These are phyloP conservation scores for Eilema griseolum DNA, from an alignment of 2,888 invertebrate species.

Conservation along the genomic window DNA sequence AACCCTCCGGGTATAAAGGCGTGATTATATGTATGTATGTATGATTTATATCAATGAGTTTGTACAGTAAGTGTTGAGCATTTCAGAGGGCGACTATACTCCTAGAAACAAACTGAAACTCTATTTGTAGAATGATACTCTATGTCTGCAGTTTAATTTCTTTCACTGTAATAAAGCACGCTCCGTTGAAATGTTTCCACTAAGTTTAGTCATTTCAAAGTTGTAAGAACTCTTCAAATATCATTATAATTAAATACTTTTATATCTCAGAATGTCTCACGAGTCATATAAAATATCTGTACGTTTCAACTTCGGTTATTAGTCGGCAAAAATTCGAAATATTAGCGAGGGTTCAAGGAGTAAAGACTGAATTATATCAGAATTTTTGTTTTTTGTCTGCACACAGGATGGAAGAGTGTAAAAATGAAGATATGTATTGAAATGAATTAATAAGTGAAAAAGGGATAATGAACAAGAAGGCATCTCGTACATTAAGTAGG, in stretches of 20 bases:
- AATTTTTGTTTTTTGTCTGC: too few relatives aligned
- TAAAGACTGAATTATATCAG: neutral
- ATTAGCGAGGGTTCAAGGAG: neutral
- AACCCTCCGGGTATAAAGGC: too few relatives aligned
- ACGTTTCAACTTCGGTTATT: neutral
- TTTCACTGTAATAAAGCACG: slow-evolving; percentile 14
- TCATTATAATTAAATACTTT: slow-evolving; percentile 12
- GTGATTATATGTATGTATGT: too few relatives aligned
- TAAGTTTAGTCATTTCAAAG: slow-evolving; percentile 9
- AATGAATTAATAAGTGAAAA: too few relatives aligned
- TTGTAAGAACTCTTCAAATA: slow-evolving; percentile 5
- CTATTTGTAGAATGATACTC: neutral
- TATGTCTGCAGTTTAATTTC: slow-evolving; percentile 7
- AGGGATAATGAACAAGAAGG: too few relatives aligned
- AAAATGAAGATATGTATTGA: too few relatives aligned
- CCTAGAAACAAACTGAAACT: neutral
- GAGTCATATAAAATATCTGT: neutral
- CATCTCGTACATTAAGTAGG: too few relatives aligned
- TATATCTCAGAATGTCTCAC: neutral
- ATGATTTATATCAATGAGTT: neutral
- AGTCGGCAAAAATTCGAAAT: neutral
- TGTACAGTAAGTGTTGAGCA: too few relatives aligned
- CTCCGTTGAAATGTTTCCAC: neutral
- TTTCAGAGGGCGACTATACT: neutral
- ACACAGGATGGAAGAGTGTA: too few relatives aligned